Evolutionary conservation across 2,113 vertebrate genomes (phyloP), one percentile per base, ranked within the genome.

Genomic region (Thamnophis sirtalis): DNA sequence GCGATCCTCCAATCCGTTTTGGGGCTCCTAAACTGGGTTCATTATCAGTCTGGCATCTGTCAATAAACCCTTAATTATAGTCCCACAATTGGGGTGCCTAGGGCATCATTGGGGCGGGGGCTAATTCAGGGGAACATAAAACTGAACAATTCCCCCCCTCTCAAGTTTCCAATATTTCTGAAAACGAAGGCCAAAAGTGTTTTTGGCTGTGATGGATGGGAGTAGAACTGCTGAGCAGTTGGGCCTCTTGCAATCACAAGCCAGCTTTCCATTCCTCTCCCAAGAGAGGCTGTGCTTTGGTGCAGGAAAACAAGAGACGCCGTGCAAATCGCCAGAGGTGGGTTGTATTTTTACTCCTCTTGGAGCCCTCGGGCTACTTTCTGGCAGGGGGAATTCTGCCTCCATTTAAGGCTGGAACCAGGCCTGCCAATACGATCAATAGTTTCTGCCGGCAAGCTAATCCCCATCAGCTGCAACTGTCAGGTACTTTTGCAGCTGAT

Each of bases 211-310:
- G 51, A 51, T 3, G 38, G 24, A 19, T 50, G 8, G 13, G 50
- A 26, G 15, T 13, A 24, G 3, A 17, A 19, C 10, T 22, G 17
- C 10, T 56, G 50, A 21, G 21, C 51, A 49, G 58, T 6, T 55
- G 8, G 10, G 4, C 5, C 43, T 3, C 89, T 17, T 49, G 3
- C 15, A 1, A 63, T 0, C 2, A 13, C 1, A 0, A 48, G 24
- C 54, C 60, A 10, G 9, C n/a, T 53, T 3, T 43, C 19, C 11
- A 9, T 2, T 58, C 26, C 38, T 10, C 43, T 91, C 26, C 26
- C 86, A 4, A 0, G 1, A 1, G 0, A 0, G 2, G 3, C 0
- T 50, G n/a, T n/a, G 4, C 92, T 89, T 8, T 0, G 21, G 89
- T 4, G 60, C 50, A 8, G 55, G 58, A 22, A 73, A 60, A 88